phyloP scores from a whole-genome alignment of 1,140 invertebrate species.

The Pogonomyrmex californicus region DNA sequence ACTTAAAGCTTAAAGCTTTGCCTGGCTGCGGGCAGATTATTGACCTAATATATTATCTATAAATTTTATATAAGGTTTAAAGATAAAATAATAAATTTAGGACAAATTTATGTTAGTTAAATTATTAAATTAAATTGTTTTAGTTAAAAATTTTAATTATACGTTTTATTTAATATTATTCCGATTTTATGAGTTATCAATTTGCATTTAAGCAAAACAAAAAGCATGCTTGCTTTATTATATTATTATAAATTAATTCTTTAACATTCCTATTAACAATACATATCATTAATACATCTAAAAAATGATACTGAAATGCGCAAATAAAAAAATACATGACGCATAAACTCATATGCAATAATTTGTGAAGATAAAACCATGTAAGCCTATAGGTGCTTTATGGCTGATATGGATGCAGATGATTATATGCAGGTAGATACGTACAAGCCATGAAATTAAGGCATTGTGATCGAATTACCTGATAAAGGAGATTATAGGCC shows the following conservation, averaged over 20 bases:
- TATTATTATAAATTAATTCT: neutral
- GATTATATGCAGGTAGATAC: slow-evolving; percentile 1
- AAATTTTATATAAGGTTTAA: neutral
- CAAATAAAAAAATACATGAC: neutral
- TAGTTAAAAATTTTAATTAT: neutral
- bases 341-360: slow-evolving; percentile 3
- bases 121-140: neutral
- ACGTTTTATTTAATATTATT: neutral
- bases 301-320: neutral
- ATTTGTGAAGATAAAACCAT: slow-evolving; percentile 17
- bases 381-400: neutral
- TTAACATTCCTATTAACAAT: neutral
- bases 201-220: neutral
- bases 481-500: neutral
- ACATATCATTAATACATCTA: neutral
- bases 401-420: neutral
- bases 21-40: neutral
- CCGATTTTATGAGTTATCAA: neutral
- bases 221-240: neutral
- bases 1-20: neutral
- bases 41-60: neutral
- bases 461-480: neutral
- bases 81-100: neutral
- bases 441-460: slow-evolving; percentile 8
- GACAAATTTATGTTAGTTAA: neutral